A percentile compares a stretch with the other conserved stretches of the same genome.
Conservation (phyloP, 2,888 invertebrate species). For the Homarus gammarus region DNA sequence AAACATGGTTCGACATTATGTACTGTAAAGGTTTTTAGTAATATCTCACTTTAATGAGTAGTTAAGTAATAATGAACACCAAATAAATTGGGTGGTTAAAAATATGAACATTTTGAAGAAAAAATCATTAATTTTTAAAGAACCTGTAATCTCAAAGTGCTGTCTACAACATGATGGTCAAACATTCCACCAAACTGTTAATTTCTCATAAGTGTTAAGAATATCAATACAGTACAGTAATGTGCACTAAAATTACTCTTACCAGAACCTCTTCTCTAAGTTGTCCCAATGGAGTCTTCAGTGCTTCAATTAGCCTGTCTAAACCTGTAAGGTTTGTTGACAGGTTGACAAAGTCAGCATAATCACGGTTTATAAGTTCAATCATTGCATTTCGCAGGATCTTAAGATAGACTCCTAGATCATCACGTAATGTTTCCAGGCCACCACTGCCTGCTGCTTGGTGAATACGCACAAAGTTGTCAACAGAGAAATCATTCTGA, state of each 20-base stretch:
- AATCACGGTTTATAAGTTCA: slow-evolving; percentile 98
- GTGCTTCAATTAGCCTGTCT: slow-evolving; percentile 90
- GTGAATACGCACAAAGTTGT: slow-evolving; percentile 89
- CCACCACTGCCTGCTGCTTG: slow-evolving; percentile 77
- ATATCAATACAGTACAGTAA: too few relatives aligned
- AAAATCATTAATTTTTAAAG: too few relatives aligned
- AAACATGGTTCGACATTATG: too few relatives aligned
- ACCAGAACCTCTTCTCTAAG: slow-evolving; percentile 90
- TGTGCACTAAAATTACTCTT: slow-evolving; percentile 14
- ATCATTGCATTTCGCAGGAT: slow-evolving; percentile 96
- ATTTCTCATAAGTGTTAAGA: too few relatives aligned
- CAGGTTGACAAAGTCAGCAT: slow-evolving; percentile 97
- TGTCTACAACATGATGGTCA: too few relatives aligned
- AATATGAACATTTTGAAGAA: too few relatives aligned
- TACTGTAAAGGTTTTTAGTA: too few relatives aligned
- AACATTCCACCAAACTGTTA: too few relatives aligned
- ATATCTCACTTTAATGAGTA: too few relatives aligned
- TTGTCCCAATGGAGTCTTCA: slow-evolving; percentile 89
- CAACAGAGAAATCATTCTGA: slow-evolving; percentile 94
- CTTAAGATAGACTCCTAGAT: slow-evolving; percentile 93
- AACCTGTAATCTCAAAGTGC: too few relatives aligned
- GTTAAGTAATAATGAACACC: too few relatives aligned
- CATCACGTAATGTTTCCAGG: slow-evolving; percentile 92
- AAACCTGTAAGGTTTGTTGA: slow-evolving; percentile 96
- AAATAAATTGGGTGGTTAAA: too few relatives aligned